Evolutionary conservation across 2,113 vertebrate genomes (phyloP).

Genomic region (Sisor rabdophorus): DNA sequence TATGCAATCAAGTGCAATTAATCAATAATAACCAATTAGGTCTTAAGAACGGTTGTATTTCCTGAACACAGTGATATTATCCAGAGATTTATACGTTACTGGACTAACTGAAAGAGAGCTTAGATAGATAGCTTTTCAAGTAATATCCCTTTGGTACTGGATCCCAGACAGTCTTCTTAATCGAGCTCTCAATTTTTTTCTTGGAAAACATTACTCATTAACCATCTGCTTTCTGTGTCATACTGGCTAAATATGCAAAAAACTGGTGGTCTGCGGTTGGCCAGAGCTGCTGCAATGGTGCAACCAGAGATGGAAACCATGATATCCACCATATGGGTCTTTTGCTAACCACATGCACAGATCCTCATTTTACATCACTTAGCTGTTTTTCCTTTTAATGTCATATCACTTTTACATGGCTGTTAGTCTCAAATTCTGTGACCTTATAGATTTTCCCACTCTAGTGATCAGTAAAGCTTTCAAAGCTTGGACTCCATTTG

Average conservation of each 20-base stretch:
- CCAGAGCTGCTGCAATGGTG: slow-evolving; percentile 39
- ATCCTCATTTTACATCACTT: slow-evolving; percentile 5
- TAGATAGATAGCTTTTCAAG: not conserved
- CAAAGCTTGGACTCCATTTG: slow-evolving; percentile 26
- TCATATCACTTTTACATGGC: not conserved
- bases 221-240: slow-evolving; percentile 29
- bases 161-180: slow-evolving; percentile 19
- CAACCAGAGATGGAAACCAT: slow-evolving; percentile 29
- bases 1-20: not conserved
- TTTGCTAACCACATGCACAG: slow-evolving; percentile 13
- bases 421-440: slow-evolving; percentile 21
- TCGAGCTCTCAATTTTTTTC: slow-evolving; percentile 42
- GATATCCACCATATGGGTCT: slow-evolving; percentile 42
- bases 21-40: not conserved
- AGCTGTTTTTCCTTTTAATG: not conserved
- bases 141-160: slow-evolving; percentile 18
- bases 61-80: slow-evolving; percentile 5
- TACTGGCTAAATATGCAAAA: slow-evolving; percentile 49
- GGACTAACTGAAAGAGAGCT: not conserved
- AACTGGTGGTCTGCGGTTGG: slow-evolving; percentile 41
- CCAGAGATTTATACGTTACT: not conserved
- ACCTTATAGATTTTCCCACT: not conserved
- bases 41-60: not conserved
- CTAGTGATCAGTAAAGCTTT: slow-evolving; percentile 5
- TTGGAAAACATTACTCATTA: slow-evolving; percentile 48